These are phyloP conservation scores for Lepidotrigona ventralis DNA, from an alignment of 1,140 invertebrate species.

Conservation along the genomic window DNA sequence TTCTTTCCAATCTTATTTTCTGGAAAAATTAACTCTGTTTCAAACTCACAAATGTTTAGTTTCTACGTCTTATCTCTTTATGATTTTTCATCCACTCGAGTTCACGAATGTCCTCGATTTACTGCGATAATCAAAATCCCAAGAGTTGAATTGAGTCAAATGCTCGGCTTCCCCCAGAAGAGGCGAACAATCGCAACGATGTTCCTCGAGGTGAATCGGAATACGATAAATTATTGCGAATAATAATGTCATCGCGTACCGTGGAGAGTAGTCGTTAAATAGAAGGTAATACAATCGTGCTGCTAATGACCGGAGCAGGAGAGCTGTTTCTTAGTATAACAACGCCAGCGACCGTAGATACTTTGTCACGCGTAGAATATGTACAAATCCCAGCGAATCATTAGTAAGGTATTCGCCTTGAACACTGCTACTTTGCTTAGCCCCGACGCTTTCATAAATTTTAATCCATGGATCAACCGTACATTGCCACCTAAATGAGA, in stretches of 20 bases:
- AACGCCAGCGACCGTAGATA: slow-evolving; percentile 42
- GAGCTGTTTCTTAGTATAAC: slow-evolving; percentile 57
- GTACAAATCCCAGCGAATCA: slow-evolving; percentile 46
- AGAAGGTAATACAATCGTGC: slow-evolving; percentile 49
- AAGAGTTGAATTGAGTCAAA: not conserved
- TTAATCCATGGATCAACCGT: slow-evolving; percentile 32
- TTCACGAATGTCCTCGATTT: not conserved
- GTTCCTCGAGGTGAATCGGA: slow-evolving; percentile 8
- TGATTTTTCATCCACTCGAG: too few relatives aligned
- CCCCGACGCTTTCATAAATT: slow-evolving; percentile 23
- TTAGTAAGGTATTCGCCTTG: slow-evolving; percentile 56
- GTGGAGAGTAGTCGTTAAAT: slow-evolving; percentile 58
- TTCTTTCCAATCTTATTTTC: not conserved
- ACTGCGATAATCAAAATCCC: not conserved
- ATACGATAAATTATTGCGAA: slow-evolving; percentile 58
- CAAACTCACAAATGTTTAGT: not conserved
- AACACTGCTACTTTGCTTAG: slow-evolving; percentile 39
- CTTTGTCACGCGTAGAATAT: slow-evolving; percentile 56
- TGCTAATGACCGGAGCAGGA: slow-evolving; percentile 52
- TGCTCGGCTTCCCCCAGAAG: not conserved
- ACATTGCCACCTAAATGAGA: not conserved
- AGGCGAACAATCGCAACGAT: not conserved
- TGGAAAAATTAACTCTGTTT: not conserved
- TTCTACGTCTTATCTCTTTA: not conserved
- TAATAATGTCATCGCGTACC: slow-evolving; percentile 51